Percentiles rank a stretch among this genome's conserved stretches.
These are phyloP conservation scores for Tachystola acroxantha DNA, from an alignment of 2,888 invertebrate genomes.

Conservation along the genomic window DNA sequence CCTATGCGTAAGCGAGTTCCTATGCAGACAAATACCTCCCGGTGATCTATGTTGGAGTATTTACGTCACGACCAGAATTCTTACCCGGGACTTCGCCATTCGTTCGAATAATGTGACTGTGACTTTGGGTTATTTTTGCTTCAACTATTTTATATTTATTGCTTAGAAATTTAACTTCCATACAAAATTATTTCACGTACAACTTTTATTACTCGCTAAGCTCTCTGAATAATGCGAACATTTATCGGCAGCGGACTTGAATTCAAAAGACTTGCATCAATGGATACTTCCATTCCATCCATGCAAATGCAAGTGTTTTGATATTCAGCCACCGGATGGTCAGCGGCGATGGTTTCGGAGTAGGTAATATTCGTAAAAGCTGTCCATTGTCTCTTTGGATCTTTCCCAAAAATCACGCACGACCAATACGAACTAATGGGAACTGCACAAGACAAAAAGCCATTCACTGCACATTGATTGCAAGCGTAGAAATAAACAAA, in stretches of 20 bases:
- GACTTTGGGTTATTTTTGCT: too few relatives aligned
- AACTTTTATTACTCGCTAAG: too few relatives aligned
- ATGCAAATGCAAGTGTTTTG: slow-evolving; percentile 5
- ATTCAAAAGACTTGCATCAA: slow-evolving; percentile 3
- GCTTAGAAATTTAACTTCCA: too few relatives aligned
- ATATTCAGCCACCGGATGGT: slow-evolving; percentile 18
- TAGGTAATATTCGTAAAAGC: slow-evolving; percentile 64
- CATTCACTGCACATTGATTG: slow-evolving; percentile 42
- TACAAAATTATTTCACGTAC: too few relatives aligned
- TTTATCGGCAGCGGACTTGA: background rate
- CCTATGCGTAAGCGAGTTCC: too few relatives aligned
- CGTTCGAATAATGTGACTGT: too few relatives aligned
- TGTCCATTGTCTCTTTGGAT: slow-evolving; percentile 53
- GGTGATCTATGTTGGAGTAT: too few relatives aligned
- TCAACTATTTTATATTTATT: too few relatives aligned
- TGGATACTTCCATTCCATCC: background rate
- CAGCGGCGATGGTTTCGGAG: slow-evolving; percentile 23
- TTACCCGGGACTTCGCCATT: too few relatives aligned
- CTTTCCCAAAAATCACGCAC: slow-evolving; percentile 44
- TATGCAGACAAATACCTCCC: too few relatives aligned
- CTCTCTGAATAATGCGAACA: background rate
- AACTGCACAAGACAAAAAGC: slow-evolving; percentile 55
- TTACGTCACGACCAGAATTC: too few relatives aligned
- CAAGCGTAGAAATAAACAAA: slow-evolving; percentile 31
- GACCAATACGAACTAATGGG: slow-evolving; percentile 40